Evolutionary conservation across 1,140 invertebrate species (phyloP), one percentile per base, ranked within the genome.

Genomic region (Penaeus chinensis): DNA sequence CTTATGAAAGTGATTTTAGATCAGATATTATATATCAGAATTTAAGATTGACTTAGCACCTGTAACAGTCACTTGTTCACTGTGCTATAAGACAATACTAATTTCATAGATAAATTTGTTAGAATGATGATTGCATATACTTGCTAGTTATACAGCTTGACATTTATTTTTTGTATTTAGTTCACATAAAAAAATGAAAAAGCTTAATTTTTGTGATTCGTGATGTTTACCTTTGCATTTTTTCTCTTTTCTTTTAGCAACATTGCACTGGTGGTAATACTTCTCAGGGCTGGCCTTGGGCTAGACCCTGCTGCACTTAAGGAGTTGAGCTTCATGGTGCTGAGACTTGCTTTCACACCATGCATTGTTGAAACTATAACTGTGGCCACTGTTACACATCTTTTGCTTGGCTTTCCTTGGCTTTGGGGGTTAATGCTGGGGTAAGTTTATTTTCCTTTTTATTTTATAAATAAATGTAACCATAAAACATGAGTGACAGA

Each of bases 221-320:
- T 54, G 54, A 11, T 54, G 54, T 54, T 13, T 54, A 54, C 54
- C 54, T 54, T 54, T 54, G 37, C 37, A 42, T 54, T 13, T 13
- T 0, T 27, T 11, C 63, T 47, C 8, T 47, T 80, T 90, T 94
- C 54, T 16, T 94, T 74, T 93, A 97, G 98, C 92, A 96, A 96
- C 93, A 94, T 97, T 85, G 97, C 98, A 18, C 93, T 99, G 90
- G 96, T 96, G 16, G 96, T 99, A 76, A 99, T 99, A 91, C 93
- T 99, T 90, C 96, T 96, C 47, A 93, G 97, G 93, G 98, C 98
- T 88, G 98, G 98, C 16, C 93, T 99, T 90, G 97, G 98, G 91
- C 93, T 99, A 88, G 97, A 99, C 92, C 96, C 97, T 2, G 92
- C 93, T 76, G 96, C 96, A 16, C 93, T 99, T 91, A 95, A 95